Evolutionary conservation across 2,888 invertebrate species (phyloP).

Genomic region (Drosophila leonis): DNA sequence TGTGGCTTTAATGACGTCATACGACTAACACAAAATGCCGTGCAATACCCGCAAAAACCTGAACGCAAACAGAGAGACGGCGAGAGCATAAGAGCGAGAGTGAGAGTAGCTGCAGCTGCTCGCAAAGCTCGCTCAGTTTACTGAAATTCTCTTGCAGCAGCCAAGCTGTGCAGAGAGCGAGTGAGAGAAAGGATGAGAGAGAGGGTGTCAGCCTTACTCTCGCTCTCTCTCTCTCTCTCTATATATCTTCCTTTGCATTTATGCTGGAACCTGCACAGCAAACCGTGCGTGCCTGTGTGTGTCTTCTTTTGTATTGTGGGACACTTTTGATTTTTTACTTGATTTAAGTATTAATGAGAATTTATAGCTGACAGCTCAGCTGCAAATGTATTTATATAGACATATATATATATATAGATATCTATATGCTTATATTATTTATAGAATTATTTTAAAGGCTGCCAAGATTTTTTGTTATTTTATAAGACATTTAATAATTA

Average conservation of each 20-base stretch:
- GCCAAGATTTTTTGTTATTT: background rate
- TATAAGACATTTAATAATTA: background rate
- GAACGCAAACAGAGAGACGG: constrained; percentile 24
- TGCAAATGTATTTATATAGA: constrained; percentile 4
- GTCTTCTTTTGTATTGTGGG: constrained; percentile 53
- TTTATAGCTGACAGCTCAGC: constrained; percentile 58
- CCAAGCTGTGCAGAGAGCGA: constrained; percentile 45
- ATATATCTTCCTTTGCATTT: constrained; percentile 12
- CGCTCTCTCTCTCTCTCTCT: constrained; percentile 6
- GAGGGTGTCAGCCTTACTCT: background rate
- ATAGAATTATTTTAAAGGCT: background rate
- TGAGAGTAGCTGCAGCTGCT: background rate
- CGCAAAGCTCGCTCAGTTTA: background rate
- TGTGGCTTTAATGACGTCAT: constrained; percentile 76
- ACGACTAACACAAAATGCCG: constrained; percentile 60
- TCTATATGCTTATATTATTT: background rate
- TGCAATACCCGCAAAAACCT: constrained; percentile 67
- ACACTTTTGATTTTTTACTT: constrained; percentile 80
- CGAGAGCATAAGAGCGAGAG: background rate
- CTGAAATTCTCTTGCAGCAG: constrained; percentile 39
- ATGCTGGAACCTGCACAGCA: constrained; percentile 62
- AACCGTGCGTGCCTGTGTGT: constrained; percentile 13
- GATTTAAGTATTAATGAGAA: constrained; percentile 76
- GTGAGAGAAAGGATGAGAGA: background rate
- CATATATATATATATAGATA: background rate